These are phyloP conservation scores for Brenthis hecate DNA, from an alignment of 2,888 invertebrate genomes.

Conservation along the genomic window DNA sequence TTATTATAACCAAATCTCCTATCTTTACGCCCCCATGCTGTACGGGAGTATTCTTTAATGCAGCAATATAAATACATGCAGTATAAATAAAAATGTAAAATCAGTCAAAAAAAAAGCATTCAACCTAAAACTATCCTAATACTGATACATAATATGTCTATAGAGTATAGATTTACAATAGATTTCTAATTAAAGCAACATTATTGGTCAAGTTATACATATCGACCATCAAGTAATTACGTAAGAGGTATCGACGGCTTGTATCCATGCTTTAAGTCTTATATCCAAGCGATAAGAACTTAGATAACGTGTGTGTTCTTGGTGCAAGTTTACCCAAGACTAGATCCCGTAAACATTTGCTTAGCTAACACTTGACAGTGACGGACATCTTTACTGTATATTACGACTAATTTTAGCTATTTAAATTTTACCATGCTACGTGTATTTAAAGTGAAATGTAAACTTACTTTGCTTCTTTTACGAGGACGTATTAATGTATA, in stretches of 20 bases:
- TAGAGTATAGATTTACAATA: no score
- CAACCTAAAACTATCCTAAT: no score
- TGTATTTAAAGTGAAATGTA: neutral
- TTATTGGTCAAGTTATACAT: slow-evolving; percentile 25
- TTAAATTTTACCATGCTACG: slow-evolving; percentile 3
- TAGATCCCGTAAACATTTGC: slow-evolving; percentile 32
- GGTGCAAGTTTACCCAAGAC: slow-evolving; percentile 28
- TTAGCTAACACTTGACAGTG: slow-evolving; percentile 25
- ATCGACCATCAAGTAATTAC: slow-evolving; percentile 34
- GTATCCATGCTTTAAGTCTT: neutral
- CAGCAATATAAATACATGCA: no score
- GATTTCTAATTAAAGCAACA: slow-evolving; percentile 14
- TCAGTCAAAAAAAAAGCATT: no score
- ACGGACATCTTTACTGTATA: slow-evolving; percentile 27
- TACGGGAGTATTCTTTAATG: no score
- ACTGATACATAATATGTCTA: no score
- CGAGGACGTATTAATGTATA: no score
- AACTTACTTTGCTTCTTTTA: neutral
- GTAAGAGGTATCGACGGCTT: slow-evolving; percentile 24
- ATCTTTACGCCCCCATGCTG: no score
- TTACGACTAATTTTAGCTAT: slow-evolving; percentile 25
- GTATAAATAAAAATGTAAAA: no score
- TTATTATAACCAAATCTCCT: no score
- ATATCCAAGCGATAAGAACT: slow-evolving; percentile 7
- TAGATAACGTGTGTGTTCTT: slow-evolving; percentile 6